A percentile compares a stretch with the other conserved stretches of the same genome.
Conservation (phyloP, 2,888 invertebrate genomes). For the Orthonychiurus folsomi region DNA sequence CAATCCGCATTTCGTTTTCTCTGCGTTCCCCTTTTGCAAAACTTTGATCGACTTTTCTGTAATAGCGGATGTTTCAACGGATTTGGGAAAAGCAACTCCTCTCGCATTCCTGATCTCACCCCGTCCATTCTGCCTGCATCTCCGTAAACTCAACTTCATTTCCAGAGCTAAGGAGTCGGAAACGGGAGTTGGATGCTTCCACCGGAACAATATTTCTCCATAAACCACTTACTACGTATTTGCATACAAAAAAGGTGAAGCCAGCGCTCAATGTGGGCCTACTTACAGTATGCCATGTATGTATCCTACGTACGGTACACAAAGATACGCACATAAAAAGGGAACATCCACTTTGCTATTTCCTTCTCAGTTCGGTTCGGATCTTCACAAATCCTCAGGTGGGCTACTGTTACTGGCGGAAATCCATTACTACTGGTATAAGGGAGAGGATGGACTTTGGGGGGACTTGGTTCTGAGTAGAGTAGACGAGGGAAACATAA, state of each 20-base stretch:
- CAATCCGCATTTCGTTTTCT: slow-evolving; percentile 8
- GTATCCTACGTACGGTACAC: no score
- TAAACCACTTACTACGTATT: slow-evolving; percentile 41
- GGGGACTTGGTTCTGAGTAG: no score
- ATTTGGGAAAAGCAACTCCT: slow-evolving; percentile 35
- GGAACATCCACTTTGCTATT: no score
- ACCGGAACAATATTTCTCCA: slow-evolving; percentile 40
- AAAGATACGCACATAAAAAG: no score
- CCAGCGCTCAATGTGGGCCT: no score
- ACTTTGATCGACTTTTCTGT: slow-evolving; percentile 42
- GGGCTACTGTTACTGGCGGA: slow-evolving; percentile 27
- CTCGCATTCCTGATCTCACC: slow-evolving; percentile 19
- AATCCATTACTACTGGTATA: no score
- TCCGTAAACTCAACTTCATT: slow-evolving; percentile 6
- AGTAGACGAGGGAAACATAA: no score
- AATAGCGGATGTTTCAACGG: slow-evolving; percentile 42
- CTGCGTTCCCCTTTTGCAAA: slow-evolving; percentile 26
- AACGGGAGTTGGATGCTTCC: not conserved
- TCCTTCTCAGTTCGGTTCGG: not conserved
- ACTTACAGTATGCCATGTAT: no score
- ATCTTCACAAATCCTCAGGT: slow-evolving; percentile 36
- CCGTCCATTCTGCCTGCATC: not conserved
- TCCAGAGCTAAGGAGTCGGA: not conserved
- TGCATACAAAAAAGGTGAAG: slow-evolving; percentile 40
- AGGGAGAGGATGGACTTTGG: no score